phyloP scores from a whole-genome alignment of 2,113 vertebrate species.

The Blennius ocellaris region DNA sequence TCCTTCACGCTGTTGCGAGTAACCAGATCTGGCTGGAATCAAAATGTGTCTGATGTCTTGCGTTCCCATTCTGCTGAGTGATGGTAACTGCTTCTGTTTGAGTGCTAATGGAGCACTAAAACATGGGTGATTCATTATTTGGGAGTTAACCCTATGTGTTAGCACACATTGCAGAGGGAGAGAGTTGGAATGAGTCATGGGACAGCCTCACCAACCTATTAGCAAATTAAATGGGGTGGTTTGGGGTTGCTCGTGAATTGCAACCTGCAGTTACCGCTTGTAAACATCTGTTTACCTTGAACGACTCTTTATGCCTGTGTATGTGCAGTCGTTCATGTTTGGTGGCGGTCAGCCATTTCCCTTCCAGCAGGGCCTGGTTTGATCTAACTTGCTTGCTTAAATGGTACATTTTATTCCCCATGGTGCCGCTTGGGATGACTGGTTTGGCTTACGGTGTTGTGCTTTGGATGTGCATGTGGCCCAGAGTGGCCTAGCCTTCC shows the following conservation, averaged over 20 bases:
- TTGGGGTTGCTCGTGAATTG: background rate
- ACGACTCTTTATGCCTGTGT: background rate
- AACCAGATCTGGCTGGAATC: slow-evolving; percentile 1
- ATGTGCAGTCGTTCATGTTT: background rate
- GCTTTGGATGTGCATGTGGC: too few relatives aligned
- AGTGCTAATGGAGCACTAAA: slow-evolving; percentile 20
- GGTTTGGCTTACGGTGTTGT: too few relatives aligned
- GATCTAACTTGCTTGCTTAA: too few relatives aligned
- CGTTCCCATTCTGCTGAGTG: slow-evolving; percentile 21
- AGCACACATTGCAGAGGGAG: background rate
- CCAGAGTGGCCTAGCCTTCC: too few relatives aligned
- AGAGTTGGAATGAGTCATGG: slow-evolving; percentile 39
- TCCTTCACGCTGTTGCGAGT: slow-evolving; percentile 34
- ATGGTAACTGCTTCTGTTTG: slow-evolving; percentile 7
- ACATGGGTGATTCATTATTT: slow-evolving; percentile 10
- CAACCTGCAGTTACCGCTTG: background rate
- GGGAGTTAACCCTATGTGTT: slow-evolving; percentile 4
- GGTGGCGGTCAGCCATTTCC: too few relatives aligned
- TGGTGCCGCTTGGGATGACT: too few relatives aligned
- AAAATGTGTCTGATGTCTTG: slow-evolving; percentile 24
- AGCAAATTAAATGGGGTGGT: slow-evolving; percentile 32
- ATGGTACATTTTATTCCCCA: too few relatives aligned
- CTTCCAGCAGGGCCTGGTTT: too few relatives aligned
- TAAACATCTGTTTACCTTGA: background rate
- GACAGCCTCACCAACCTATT: slow-evolving; percentile 26